phyloP scores from a whole-genome alignment of 2,797 vertebrate genomes.

The Anas flavirostris region DNA sequence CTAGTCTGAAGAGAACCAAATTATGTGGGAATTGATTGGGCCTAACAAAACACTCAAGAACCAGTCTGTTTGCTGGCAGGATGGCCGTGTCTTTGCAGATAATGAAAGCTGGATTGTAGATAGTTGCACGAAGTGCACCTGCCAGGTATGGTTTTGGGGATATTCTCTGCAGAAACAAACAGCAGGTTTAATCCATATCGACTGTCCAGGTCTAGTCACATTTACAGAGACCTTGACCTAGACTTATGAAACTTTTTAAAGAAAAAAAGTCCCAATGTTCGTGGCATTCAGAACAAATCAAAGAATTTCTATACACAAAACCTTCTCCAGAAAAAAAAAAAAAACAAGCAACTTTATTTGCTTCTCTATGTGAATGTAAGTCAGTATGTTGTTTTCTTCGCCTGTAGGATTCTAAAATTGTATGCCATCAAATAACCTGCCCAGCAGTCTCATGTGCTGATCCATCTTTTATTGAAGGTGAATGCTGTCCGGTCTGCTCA shows the following conservation, averaged over 20 bases:
- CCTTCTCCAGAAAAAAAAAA: neutral
- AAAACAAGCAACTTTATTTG: neutral
- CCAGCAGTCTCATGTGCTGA: constrained; percentile 90
- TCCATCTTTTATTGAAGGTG: constrained; percentile 91
- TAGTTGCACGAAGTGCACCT: constrained; percentile 96
- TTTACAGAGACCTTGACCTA: neutral
- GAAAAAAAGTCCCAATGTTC: neutral
- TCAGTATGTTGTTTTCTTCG: neutral
- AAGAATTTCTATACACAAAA: neutral
- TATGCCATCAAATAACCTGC: constrained; percentile 95
- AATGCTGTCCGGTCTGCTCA: constrained; percentile 93
- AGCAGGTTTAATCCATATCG: neutral
- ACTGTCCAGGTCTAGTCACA: neutral
- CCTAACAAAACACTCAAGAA: constrained; percentile 89
- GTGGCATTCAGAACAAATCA: neutral
- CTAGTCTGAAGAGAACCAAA: constrained; percentile 93
- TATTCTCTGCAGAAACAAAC: neutral
- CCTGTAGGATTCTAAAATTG: constrained; percentile 91
- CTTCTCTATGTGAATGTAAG: neutral
- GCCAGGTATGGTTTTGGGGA: constrained; percentile 85
- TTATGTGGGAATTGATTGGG: constrained; percentile 92
- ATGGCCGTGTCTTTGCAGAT: constrained; percentile 93
- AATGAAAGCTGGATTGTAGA: constrained; percentile 98
- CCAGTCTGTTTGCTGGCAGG: constrained; percentile 95
- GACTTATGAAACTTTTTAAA: neutral